Evolutionary conservation across 64 coral and sea anemone genomes (phyloP).

Genomic region (Dendronephthya gigantea): DNA sequence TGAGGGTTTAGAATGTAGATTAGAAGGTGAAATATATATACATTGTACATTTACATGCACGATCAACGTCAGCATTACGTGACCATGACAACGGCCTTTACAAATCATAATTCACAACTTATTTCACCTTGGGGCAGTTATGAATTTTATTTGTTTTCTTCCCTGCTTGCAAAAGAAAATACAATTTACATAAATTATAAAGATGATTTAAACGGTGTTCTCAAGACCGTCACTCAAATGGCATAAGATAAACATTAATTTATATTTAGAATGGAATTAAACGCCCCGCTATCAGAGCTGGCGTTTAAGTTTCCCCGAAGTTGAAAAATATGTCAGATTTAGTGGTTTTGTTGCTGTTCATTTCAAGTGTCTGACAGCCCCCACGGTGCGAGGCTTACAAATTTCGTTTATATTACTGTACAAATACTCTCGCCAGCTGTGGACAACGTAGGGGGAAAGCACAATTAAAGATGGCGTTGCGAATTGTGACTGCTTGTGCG

Average conservation of each 20-base stretch:
- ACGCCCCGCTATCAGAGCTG: neutral
- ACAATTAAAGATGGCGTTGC: conserved; percentile 36
- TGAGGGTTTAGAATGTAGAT: no score
- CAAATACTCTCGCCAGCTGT: conserved; percentile 9
- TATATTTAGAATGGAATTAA: neutral
- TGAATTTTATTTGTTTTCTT: neutral
- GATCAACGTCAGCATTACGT: neutral
- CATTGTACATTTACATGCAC: neutral
- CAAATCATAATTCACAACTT: neutral
- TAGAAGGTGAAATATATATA: no score
- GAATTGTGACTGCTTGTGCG: conserved; percentile 67
- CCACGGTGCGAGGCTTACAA: neutral
- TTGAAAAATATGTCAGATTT: neutral
- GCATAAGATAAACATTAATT: neutral
- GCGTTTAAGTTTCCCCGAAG: neutral
- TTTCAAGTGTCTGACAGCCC: neutral
- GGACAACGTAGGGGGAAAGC: neutral
- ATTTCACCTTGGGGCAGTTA: neutral
- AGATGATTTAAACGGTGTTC: neutral
- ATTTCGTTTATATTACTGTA: neutral
- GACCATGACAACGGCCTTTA: neutral
- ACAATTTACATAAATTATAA: conserved; percentile 2
- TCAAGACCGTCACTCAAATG: neutral
- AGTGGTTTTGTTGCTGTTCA: neutral
- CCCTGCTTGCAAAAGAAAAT: neutral